Base-by-base conservation (phyloP, 2,888 invertebrate genomes). In the Ptycholaimellus sp. region DNA sequence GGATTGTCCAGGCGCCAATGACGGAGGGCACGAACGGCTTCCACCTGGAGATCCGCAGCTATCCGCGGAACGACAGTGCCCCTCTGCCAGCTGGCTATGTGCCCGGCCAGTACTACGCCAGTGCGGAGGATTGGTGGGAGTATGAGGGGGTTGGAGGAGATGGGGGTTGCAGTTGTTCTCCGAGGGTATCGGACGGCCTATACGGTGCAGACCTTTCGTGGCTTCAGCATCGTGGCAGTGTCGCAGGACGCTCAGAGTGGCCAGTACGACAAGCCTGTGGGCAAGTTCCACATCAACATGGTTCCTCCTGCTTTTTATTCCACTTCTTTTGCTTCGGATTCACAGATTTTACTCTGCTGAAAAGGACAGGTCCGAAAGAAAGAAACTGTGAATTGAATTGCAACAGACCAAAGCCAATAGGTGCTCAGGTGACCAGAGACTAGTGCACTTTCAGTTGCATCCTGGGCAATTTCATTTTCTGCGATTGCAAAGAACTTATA, bases 151-250 rank as follows among this genome's bases (percentile, higher is more conserved):
- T 5, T 5, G 4, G 13, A 29, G 5, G 20, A 11, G 3, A 6
- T 13, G 18, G 11, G 9, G 18, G 18, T 43, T 49, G 30, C 40
- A 51, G 52, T 54, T 3, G 44, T 48, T 16, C 41, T 55, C 16
- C 44, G 48, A 14, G 55, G 53, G 13, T 50, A 51, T 49, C 43
- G 48, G 27, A 56, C 55, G 5, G 46, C 50, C 36, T 53, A 49
- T 41, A 53, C 53, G 3, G 56, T 53, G n/a, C 53, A 56, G 35
- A 57, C 56, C n/a, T 56, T 56, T 41, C 49, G 56, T 11, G 56
- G 54, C 3, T 56, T 56, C 36, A 49, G 51, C 3, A 36, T 56
- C 9, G 48, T 50, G 2, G 48, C 54, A 2, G 44, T 46, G 11
- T 47, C 47, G 25, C 49, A 49, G 21, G 43, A 48, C 27, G 13